These are phyloP conservation scores for Ornithorhynchus anatinus DNA, from an alignment of 2,113 vertebrate genomes.

Conservation along the genomic window DNA sequence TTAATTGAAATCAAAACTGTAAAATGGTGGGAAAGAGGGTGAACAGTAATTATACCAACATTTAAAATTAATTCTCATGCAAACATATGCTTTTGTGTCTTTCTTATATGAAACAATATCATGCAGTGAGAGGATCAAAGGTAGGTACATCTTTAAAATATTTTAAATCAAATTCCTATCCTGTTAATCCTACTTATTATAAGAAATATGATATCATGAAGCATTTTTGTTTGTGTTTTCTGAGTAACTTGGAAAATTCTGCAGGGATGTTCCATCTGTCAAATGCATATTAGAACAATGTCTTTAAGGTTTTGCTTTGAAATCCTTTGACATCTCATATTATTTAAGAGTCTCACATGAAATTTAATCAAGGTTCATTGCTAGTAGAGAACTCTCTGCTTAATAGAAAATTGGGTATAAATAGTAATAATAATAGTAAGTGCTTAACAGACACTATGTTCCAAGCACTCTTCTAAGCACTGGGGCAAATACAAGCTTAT, in stretches of 20 bases:
- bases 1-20: conserved; percentile 39
- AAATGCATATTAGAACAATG: conserved; percentile 3
- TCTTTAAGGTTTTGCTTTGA: too few relatives aligned
- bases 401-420: too few relatives aligned
- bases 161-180: background rate
- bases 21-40: conserved; percentile 25
- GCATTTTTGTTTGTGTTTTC: background rate
- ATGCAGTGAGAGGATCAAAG: background rate
- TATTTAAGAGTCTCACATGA: too few relatives aligned
- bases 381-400: too few relatives aligned
- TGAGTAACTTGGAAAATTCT: conserved; percentile 8
- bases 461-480: too few relatives aligned
- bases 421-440: too few relatives aligned
- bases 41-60: background rate
- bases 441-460: too few relatives aligned
- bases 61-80: background rate
- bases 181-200: background rate
- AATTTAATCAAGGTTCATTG: too few relatives aligned
- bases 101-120: background rate
- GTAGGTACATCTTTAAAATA: background rate
- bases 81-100: background rate
- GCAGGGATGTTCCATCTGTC: background rate
- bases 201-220: background rate
- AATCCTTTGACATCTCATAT: too few relatives aligned
- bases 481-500: too few relatives aligned